Evolutionary conservation across 1,140 invertebrate genomes (phyloP), one percentile per base, ranked within the genome.

Genomic region (Brachionus paranguensis): DNA sequence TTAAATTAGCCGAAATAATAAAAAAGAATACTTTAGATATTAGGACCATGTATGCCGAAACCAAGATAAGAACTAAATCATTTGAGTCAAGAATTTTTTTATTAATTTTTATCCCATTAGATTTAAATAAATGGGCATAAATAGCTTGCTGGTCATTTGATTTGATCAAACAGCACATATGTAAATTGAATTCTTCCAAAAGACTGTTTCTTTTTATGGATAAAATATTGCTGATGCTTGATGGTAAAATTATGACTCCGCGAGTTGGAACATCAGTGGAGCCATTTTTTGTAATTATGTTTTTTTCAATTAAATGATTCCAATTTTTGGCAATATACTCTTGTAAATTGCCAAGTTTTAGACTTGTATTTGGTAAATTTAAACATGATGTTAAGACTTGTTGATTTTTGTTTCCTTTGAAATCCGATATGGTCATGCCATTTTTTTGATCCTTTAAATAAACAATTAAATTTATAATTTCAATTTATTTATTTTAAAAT

Each of bases 241-340:
- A 43, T 43, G 68, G 68, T 14, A 72, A 7, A 43, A 72, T 20
- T 4, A 72, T 20, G 17, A 72, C 10, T 72, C 68, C 68, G 10
- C 68, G 33, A 72, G 14, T 43, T 7, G 68, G 68, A 37, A 3
- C 41, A 17, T n/a, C 17, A 6, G 33, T 10, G 6, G 37, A 43
- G 7, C 41, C 33, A 41, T 72, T 20, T 5, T 8, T 43, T 17
- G 41, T 72, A 17, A 72, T 20, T 43, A 72, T 41, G 8, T 72
- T 41, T 72, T 72, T 72, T 72, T 72, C 68, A 20, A 72, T 41
- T 41, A 72, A 4, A 7, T 72, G 33, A 72, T 72, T 72, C 68
- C 68, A 72, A 41, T 72, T 41, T 72, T 72, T 43, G 20, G 29
- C 14, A n/a, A 72, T 72, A 43, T 45, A 43, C n/a, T 43, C 41